Conservation (phyloP, 2,113 vertebrate genomes). For the Rostratula benghalensis region DNA sequence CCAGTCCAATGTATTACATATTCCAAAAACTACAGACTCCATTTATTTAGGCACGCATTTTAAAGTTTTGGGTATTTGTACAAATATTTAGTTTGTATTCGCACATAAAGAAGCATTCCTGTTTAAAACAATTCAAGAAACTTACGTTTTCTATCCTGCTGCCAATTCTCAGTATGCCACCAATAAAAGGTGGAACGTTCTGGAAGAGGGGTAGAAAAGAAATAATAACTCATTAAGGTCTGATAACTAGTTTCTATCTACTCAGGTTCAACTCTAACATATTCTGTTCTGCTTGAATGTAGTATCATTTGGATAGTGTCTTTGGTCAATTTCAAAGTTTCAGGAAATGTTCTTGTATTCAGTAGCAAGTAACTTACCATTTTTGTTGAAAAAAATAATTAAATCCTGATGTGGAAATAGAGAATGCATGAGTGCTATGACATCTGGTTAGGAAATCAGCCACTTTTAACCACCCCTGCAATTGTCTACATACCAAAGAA, state of each 20-base stretch:
- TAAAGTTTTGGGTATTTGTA: not conserved
- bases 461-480: not conserved
- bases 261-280: not conserved
- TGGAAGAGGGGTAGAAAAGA: not conserved
- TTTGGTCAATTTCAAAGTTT: not conserved
- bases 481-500: not conserved
- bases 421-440: not conserved
- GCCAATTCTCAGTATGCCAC: slow-evolving; percentile 72
- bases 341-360: not conserved
- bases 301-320: not conserved
- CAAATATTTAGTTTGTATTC: not conserved
- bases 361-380: not conserved
- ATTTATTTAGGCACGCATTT: not conserved
- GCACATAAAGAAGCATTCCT: not conserved
- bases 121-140: not conserved
- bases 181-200: slow-evolving; percentile 66
- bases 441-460: not conserved
- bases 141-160: slow-evolving; percentile 73
- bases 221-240: not conserved
- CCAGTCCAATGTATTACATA: not conserved
- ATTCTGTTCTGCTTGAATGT: not conserved
- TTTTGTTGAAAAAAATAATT: not conserved
- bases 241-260: not conserved
- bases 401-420: not conserved
- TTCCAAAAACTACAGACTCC: not conserved